A percentile compares a stretch with the other conserved stretches of the same genome.
phyloP scores from a whole-genome alignment of 1,140 invertebrate species.

The Aphelinus atriplicis region DNA sequence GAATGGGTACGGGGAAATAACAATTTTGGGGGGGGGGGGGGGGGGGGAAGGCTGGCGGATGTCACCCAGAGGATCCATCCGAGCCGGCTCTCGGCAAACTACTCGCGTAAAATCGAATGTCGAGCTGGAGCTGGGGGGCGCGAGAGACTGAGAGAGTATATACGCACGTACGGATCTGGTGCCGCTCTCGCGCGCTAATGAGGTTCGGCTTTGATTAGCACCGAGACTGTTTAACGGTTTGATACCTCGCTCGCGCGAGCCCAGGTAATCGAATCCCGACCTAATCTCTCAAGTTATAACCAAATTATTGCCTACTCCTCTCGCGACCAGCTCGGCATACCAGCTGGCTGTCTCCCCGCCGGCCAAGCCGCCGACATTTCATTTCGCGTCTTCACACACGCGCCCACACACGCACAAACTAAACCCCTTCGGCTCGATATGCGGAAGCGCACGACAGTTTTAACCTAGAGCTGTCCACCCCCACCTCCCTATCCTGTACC shows the following conservation, averaged over 20 bases:
- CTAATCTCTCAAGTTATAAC: conserved; percentile 70
- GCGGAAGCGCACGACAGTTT: too few relatives aligned
- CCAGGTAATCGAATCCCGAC: conserved; percentile 67
- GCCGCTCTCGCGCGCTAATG: conserved; percentile 53
- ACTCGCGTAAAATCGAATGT: conserved; percentile 29
- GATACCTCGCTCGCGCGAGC: conserved; percentile 59
- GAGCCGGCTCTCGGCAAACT: too few relatives aligned
- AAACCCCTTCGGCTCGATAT: neutral
- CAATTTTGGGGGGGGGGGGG: conserved; percentile 14
- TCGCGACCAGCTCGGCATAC: neutral
- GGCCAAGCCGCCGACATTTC: conserved; percentile 29
- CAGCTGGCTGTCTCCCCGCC: neutral
- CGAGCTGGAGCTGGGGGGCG: conserved; percentile 35
- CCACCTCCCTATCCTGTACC: too few relatives aligned
- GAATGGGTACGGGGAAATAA: conserved; percentile 4
- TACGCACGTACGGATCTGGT: conserved; percentile 37
- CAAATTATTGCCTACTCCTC: conserved; percentile 66
- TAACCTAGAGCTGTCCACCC: too few relatives aligned
- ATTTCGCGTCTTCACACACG: conserved; percentile 20
- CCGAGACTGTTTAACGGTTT: conserved; percentile 69
- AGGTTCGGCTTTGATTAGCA: conserved; percentile 68
- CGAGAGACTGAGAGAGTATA: conserved; percentile 39
- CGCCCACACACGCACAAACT: conserved; percentile 7
- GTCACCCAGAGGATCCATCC: too few relatives aligned
- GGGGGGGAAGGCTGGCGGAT: too few relatives aligned